Evolutionary conservation across 2,888 invertebrate species (phyloP), one percentile per base, ranked within the genome.

Genomic region (Suillia variegata): DNA sequence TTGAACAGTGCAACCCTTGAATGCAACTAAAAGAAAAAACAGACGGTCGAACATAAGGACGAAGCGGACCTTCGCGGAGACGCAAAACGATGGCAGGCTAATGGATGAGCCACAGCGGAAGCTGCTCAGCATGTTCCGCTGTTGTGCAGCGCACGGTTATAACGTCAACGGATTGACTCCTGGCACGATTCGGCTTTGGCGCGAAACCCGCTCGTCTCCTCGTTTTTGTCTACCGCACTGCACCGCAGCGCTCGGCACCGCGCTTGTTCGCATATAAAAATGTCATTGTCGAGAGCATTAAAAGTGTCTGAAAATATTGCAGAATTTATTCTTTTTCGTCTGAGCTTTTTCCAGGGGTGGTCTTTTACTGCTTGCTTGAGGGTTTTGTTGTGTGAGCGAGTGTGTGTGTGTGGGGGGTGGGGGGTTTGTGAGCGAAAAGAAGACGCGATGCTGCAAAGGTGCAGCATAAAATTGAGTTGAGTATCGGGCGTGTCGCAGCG

Each of bases 281-380:
- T 64, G 59, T 52, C 57, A 64, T 64, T 61, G 59, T 62, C 61
- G 54, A 61, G 62, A 62, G 58, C 53, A 62, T 65, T 63, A 58
- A 67, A 63, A 62, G 61, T 67, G 66, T 63, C 63, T 57, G 61
- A 54, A 61, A 59, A 64, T 60, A 61, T 57, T 57, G 54, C 60
- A 55, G 48, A 62, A 64, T 66, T 63, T 58, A 56, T 54, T 58
- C 20, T 17, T 22, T 60, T 65, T 58, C 55, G 22, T 38, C 26
- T 52, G 15, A 45, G 18, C 12, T 38, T 13, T 8, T n/a, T 38
- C 12, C n/a, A 38, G 38, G 6, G n/a, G 38, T 38, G 38, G 38
- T 13, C n/a, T 13, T 8, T 13, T 31, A 8, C 31, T 31, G 12
- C 31, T 50, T 15, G 4, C n/a, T 26, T 21, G 26, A 31, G 45